Evolutionary conservation across 1,140 invertebrate genomes (phyloP), one percentile per base, ranked within the genome.

Genomic region (Adelges cooleyi): DNA sequence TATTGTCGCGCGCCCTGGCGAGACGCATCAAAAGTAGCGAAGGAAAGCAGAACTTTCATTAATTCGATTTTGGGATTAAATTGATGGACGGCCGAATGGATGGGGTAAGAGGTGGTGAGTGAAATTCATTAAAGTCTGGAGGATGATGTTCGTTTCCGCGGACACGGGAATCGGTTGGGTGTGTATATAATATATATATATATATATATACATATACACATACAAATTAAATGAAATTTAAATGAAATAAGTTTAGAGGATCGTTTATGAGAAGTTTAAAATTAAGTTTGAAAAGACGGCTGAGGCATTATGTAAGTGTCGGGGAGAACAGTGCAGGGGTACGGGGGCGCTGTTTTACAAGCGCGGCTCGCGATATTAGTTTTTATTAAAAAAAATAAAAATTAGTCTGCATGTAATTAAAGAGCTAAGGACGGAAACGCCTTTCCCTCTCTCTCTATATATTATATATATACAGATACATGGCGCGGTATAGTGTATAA

Each of bases 301-400:
- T 62, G 56, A 46, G 44, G 56, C 40, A 46, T 62, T 46, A 62
- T 48, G 42, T 29, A 20, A 27, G 49, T 6, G 15, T 22, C 15
- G 15, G 33, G 18, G 36, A 42, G 20, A n/a, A 10, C n/a, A 25
- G 53, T 33, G 56, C 0, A 6, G 56, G 36, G 38, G 22, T 38
- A 38, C n/a, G 53, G 15, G 11, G 40, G 22, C 13, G 23, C 42
- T 62, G 56, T 62, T 62, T 46, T 62, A 62, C 56, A 62, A 62
- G 56, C 56, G 56, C 38, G 44, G 54, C 42, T 59, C 36, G 44
- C 46, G 25, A 25, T 62, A 62, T 62, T 62, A 62, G 18, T 48
- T 62, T 62, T 62, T 62, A 62, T 62, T 62, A 62, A 62, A 59
- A n/a, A n/a, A 62, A 62, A 59, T 59, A 48, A 62, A 62, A 62